These are phyloP conservation scores for Amblyornis subalaris DNA, from an alignment of 2,113 vertebrate species.

Conservation along the genomic window DNA sequence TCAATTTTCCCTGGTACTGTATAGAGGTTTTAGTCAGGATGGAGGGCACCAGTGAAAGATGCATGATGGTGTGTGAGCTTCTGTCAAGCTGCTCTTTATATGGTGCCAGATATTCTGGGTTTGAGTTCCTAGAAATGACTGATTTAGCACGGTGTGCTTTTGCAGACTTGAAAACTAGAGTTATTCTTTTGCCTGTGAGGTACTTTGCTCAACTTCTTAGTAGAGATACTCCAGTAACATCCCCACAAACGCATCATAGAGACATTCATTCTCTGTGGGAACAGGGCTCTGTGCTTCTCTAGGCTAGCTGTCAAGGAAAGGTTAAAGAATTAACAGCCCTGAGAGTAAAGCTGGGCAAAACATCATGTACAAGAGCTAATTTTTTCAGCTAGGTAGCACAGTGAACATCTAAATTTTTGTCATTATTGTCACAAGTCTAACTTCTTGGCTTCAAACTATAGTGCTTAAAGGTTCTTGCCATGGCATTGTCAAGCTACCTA, in stretches of 20 bases:
- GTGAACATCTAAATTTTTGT: background rate
- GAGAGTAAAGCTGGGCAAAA: background rate
- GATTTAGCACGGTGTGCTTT: rapidly evolving
- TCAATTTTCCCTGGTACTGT: background rate
- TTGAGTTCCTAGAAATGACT: background rate
- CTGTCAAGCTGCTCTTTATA: background rate
- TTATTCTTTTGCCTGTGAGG: background rate
- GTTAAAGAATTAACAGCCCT: background rate
- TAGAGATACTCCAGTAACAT: background rate
- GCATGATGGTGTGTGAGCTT: background rate
- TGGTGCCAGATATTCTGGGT: background rate
- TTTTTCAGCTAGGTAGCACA: background rate
- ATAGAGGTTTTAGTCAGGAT: background rate
- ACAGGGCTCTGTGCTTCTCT: background rate
- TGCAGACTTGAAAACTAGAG: background rate
- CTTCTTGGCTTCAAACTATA: background rate
- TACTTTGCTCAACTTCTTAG: background rate
- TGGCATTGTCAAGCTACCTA: background rate
- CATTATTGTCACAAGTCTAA: background rate
- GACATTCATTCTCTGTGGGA: background rate
- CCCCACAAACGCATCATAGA: background rate
- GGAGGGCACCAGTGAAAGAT: background rate
- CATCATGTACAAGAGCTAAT: background rate
- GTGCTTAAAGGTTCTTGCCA: background rate
- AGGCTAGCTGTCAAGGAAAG: background rate